Conservation (phyloP, 2,113 vertebrate genomes). For the Polypterus senegalus region DNA sequence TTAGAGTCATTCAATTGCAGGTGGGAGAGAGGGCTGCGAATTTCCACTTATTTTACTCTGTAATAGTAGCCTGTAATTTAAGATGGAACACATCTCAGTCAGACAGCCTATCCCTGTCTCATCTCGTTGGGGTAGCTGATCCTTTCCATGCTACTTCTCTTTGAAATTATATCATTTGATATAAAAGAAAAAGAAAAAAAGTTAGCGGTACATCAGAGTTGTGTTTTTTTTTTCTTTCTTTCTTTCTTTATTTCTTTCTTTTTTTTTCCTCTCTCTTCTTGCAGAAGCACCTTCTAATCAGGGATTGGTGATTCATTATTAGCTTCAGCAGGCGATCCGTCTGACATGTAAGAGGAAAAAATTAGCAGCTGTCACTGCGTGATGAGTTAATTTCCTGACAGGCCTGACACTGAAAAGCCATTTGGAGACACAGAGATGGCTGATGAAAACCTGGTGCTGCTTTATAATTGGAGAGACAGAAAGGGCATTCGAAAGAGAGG, state of each 20-base stretch:
- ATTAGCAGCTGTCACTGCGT: conserved; percentile 92
- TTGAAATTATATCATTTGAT: conserved; percentile 58
- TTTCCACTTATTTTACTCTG: conserved; percentile 37
- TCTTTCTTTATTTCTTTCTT: no score
- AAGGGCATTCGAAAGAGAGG: conserved; percentile 38
- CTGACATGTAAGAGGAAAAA: conserved; percentile 87
- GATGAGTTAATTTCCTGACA: conserved; percentile 98
- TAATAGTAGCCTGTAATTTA: conserved; percentile 45
- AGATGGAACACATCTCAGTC: conserved; percentile 30
- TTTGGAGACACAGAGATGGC: conserved; percentile 63
- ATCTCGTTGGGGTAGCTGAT: conserved; percentile 42
- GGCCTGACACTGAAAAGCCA: conserved; percentile 72
- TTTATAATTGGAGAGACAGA: conserved; percentile 74
- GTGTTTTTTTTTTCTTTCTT: conserved; percentile 58
- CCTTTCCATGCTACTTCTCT: conserved; percentile 40
- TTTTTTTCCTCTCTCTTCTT: no score
- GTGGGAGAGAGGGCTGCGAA: conserved; percentile 34
- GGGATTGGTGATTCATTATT: conserved; percentile 85
- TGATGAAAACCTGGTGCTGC: conserved; percentile 77
- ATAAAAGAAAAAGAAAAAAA: conserved; percentile 50
- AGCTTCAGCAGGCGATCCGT: conserved; percentile 80
- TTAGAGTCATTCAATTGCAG: conserved; percentile 29
- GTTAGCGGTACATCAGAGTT: conserved; percentile 58
- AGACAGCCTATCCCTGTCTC: conserved; percentile 32
- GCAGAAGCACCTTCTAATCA: conserved; percentile 78